Conservation (phyloP, 2,888 invertebrate species). For the Epinotia brunnichana region DNA sequence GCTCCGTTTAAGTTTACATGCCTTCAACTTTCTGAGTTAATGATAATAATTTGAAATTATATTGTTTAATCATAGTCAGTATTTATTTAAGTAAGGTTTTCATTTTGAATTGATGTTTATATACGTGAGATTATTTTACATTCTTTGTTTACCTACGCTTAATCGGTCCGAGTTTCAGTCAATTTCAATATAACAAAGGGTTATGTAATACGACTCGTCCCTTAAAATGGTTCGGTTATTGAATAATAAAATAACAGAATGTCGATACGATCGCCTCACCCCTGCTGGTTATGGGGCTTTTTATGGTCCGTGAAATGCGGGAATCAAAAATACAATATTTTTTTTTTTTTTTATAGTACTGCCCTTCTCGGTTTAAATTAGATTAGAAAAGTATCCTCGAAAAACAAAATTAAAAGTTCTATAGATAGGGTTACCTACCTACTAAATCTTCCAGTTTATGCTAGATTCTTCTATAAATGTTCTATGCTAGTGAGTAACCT, state of each 20-base stretch:
- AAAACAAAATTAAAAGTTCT: background rate
- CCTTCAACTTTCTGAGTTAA: conserved; percentile 24
- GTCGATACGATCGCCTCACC: conserved; percentile 62
- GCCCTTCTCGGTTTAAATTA: background rate
- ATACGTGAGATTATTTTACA: conserved; percentile 24
- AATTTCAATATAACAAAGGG: conserved; percentile 73
- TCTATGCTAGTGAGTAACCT: background rate
- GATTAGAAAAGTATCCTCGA: background rate
- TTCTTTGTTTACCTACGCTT: conserved; percentile 48
- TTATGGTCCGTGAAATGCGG: conserved; percentile 73
- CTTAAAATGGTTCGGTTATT: conserved; percentile 67
- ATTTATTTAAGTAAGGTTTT: conserved; percentile 4
- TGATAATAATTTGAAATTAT: conserved; percentile 36
- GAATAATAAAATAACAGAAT: conserved; percentile 74
- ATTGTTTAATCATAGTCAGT: conserved; percentile 27
- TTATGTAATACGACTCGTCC: conserved; percentile 65
- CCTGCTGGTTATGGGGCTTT: conserved; percentile 66
- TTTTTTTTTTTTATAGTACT: conserved; percentile 45
- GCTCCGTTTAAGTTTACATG: conserved; percentile 43
- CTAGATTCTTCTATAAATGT: background rate
- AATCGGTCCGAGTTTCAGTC: conserved; percentile 62
- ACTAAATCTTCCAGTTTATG: background rate
- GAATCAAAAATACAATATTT: conserved; percentile 61
- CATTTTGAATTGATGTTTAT: conserved; percentile 28
- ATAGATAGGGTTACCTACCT: background rate